Conservation (phyloP, 2,888 invertebrate genomes). For the Apodemia zela region DNA sequence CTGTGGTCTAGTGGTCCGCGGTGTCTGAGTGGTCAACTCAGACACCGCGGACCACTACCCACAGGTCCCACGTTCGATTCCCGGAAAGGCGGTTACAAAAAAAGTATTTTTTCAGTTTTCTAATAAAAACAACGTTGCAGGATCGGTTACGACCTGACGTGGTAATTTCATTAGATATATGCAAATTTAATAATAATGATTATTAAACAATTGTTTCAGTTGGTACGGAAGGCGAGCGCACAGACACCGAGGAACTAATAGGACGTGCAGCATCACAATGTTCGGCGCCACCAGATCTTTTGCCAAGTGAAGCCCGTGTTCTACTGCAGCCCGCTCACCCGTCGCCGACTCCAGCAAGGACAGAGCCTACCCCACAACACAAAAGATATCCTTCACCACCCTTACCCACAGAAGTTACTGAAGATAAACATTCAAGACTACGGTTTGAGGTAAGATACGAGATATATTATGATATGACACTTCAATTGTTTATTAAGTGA, state of each 20-base stretch:
- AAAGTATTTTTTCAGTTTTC: no score
- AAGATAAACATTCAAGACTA: conserved; percentile 61
- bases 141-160: no score
- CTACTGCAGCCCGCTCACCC: conserved; percentile 55
- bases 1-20: no score
- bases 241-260: conserved; percentile 86
- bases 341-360: conserved; percentile 33
- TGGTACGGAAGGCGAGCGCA: conserved; percentile 82
- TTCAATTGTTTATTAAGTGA: no score
- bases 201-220: conserved; percentile 64
- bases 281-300: conserved; percentile 82
- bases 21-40: no score
- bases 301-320: conserved; percentile 80
- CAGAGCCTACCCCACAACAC: conserved; percentile 26
- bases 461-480: no score
- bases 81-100: no score
- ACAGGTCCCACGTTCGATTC: no score
- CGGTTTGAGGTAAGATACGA: conserved; percentile 62
- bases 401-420: conserved; percentile 38
- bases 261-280: conserved; percentile 83
- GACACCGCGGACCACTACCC: no score
- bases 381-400: conserved; percentile 35
- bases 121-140: no score
- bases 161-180: no score
- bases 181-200: background rate